Percentiles rank a stretch among this genome's conserved stretches.
phyloP scores from a whole-genome alignment of 1,140 invertebrate genomes.

The Drepana arcuata region DNA sequence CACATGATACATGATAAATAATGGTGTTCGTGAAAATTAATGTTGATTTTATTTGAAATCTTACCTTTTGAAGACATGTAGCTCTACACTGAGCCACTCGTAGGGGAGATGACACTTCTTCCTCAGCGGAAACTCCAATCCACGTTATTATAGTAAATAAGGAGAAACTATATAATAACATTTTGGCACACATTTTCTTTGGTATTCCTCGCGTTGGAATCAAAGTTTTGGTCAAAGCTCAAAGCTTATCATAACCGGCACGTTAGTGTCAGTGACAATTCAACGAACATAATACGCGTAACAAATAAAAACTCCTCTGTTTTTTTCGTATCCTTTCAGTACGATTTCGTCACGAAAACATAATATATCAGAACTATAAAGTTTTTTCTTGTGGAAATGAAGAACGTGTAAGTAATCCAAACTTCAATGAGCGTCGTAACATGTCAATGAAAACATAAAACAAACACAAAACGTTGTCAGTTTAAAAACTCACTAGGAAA shows the following conservation, averaged over 20 bases:
- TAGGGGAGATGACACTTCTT: conserved; percentile 77
- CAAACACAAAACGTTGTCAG: conserved; percentile 23
- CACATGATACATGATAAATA: no score
- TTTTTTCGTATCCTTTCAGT: conserved; percentile 14
- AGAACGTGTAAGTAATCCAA: conserved; percentile 16
- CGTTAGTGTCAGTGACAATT: conserved; percentile 32
- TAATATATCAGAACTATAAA: conserved; percentile 18
- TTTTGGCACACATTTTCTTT: conserved; percentile 71
- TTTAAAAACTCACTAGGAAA: conserved; percentile 44
- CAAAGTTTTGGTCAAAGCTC: conserved; percentile 35
- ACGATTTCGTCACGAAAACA: conserved; percentile 29
- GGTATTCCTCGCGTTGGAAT: conserved; percentile 40
- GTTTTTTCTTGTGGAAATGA: conserved; percentile 9
- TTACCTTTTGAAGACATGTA: conserved; percentile 78
- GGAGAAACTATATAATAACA: conserved; percentile 65
- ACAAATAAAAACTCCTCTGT: no score
- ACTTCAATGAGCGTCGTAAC: conserved; percentile 5
- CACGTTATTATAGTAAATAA: conserved; percentile 55
- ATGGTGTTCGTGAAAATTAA: no score
- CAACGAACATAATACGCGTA: conserved; percentile 31
- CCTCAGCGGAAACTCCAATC: conserved; percentile 63
- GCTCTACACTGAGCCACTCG: conserved; percentile 78
- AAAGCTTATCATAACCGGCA: conserved; percentile 58
- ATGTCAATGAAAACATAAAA: conserved; percentile 25
- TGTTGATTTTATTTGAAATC: no score